A percentile compares a stretch with the other conserved stretches of the same genome.
phyloP scores from a whole-genome alignment of 2,113 vertebrate species.

The Megaptera novaeangliae region DNA sequence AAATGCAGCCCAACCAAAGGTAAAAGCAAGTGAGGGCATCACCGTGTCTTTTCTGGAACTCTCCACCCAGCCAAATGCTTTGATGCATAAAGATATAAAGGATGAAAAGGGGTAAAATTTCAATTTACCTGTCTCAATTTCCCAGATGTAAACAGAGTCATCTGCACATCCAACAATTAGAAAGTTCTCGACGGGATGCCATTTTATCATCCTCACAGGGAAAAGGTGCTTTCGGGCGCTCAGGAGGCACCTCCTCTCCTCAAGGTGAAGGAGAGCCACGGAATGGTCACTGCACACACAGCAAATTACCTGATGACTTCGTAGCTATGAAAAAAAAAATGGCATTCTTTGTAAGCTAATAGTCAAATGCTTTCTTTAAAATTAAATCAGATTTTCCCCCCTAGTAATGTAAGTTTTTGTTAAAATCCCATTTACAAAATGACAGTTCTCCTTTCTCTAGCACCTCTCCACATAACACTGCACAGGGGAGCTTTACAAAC shows the following conservation, averaged over 20 bases:
- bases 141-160: constrained; percentile 85
- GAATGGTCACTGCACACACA: constrained; percentile 83
- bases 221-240: constrained; percentile 84
- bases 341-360: neutral
- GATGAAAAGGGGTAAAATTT: fast-evolving
- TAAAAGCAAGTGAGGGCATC: neutral
- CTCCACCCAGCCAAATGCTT: neutral
- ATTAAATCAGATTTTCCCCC: neutral
- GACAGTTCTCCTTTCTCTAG: neutral
- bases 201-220: constrained; percentile 81
- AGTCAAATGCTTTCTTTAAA: neutral
- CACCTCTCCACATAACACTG: neutral
- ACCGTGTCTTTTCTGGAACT: neutral
- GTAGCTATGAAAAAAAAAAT: constrained; percentile 68
- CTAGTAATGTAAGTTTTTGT: neutral
- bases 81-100: neutral
- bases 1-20: neutral
- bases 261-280: constrained; percentile 81
- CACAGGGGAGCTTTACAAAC: neutral
- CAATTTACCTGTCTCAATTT: constrained; percentile 84
- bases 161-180: constrained; percentile 84
- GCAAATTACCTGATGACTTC: constrained; percentile 74
- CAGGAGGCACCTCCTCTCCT: constrained; percentile 76
- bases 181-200: constrained; percentile 81
- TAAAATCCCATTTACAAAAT: neutral